Conservation (phyloP, 2,888 invertebrate genomes). For the Cerceris rybyensis region DNA sequence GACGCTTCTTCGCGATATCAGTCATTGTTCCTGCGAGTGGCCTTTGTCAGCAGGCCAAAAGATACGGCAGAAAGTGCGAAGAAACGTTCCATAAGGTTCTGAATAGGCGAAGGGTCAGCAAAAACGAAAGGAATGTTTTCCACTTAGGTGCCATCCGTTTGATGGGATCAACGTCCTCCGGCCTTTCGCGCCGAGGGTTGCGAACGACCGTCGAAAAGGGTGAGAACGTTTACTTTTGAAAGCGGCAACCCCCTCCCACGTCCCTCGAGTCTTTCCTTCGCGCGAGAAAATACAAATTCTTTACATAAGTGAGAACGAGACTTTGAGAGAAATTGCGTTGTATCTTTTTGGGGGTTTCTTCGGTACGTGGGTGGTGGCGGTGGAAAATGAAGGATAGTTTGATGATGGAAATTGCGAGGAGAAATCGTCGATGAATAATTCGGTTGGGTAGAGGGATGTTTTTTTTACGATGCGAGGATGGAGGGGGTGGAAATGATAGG, state of each 20-base stretch:
- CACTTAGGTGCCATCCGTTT: conserved; percentile 29
- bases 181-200: not conserved
- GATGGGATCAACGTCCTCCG: conserved; percentile 19
- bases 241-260: not conserved
- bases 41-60: conserved; percentile 2
- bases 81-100: not conserved
- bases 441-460: too few species aligned
- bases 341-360: too few species aligned
- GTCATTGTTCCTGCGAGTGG: not conserved
- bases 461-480: too few species aligned
- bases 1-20: not conserved
- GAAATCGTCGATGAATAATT: too few species aligned
- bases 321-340: too few species aligned
- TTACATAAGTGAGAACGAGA: not conserved
- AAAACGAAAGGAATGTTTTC: conserved; percentile 34
- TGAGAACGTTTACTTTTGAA: conserved; percentile 7
- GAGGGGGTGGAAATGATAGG: too few species aligned
- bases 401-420: too few species aligned
- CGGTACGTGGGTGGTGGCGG: too few species aligned
- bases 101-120: not conserved
- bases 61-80: conserved; percentile 1
- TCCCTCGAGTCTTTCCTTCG: too few species aligned
- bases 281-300: not conserved
- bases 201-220: not conserved
- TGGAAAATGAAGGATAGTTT: too few species aligned